Evolutionary conservation across 2,797 vertebrate species (phyloP), one percentile per base, ranked within the genome.

Genomic region (Dryobates pubescens): DNA sequence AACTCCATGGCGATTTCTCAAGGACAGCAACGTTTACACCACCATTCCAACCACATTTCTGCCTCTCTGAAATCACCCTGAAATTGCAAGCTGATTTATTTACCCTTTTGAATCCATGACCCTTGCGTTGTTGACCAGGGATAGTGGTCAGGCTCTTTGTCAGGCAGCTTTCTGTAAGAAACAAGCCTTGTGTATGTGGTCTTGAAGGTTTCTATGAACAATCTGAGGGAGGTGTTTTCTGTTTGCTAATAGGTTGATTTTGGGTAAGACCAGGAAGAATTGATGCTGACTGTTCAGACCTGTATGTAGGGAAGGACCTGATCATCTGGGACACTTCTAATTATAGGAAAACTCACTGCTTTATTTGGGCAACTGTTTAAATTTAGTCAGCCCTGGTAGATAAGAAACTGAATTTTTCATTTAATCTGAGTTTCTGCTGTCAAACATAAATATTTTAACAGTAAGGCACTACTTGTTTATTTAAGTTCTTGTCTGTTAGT

Each of bases 41-140:
- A 65, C 24, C 81, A 27, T 45, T 61, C n/a, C 0, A 5, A 54
- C 61, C 20, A 0, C 63, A 73, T 80, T 88, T 86, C 83, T 92
- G 32, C 69, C 41, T 77, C 68, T 20, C 34, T 58, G 7, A 93
- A 90, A 68, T 62, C 81, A 54, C 54, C 77, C 69, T 82, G 74
- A 91, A 82, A 76, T 82, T 77, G 62, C 65, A 79, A 17, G 57
- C 89, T 72, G 77, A 65, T 95, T 68, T 61, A 51, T 96, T 81
- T 82, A 62, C 74, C 43, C 73, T 32, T 59, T 64, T 73, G 32
- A 51, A 88, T 47, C 17, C 6, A 1, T 2, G 64, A 17, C 57
- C 1, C 1, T 3, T 2, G 53, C 14, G 7, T 16, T 92, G 76
- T 84, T 92, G 84, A 73, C 30, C 26, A 36, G 68, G 49, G 36